Percentiles rank a stretch among this genome's conserved stretches.
These are phyloP conservation scores for Hormaphis cornu DNA, from an alignment of 1,140 invertebrate genomes.

Conservation along the genomic window DNA sequence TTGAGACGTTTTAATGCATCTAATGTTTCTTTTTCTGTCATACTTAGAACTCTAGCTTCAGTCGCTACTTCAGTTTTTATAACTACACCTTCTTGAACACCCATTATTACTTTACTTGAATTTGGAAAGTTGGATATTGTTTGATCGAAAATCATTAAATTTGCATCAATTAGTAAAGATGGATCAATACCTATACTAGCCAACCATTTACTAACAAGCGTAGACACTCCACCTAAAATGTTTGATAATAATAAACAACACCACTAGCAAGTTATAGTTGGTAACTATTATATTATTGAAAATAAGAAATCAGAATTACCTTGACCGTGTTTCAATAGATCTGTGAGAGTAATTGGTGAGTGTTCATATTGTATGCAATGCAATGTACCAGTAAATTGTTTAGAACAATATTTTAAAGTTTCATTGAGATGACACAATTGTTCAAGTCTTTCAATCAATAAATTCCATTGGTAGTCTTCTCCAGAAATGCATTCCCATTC, in stretches of 20 bases:
- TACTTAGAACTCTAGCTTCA: slow-evolving; percentile 36
- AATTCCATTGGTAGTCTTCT: slow-evolving; percentile 74
- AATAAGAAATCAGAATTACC: neutral
- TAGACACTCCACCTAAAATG: slow-evolving; percentile 58
- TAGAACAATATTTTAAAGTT: slow-evolving; percentile 21
- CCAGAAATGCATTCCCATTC: slow-evolving; percentile 76
- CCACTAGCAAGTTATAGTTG: no score
- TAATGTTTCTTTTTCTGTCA: slow-evolving; percentile 34
- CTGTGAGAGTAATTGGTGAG: neutral
- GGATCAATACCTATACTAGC: slow-evolving; percentile 60
- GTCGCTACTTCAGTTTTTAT: slow-evolving; percentile 35
- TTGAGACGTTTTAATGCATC: slow-evolving; percentile 49
- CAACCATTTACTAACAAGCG: slow-evolving; percentile 72
- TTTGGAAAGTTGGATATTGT: neutral
- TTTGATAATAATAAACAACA: neutral
- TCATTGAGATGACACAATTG: slow-evolving; percentile 63
- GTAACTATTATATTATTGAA: neutral
- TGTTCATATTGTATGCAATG: slow-evolving; percentile 3
- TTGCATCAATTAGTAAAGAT: slow-evolving; percentile 43
- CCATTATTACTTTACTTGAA: neutral
- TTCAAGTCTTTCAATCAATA: slow-evolving; percentile 78
- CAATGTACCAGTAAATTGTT: neutral
- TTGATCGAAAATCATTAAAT: slow-evolving; percentile 41
- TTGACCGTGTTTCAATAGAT: slow-evolving; percentile 2
- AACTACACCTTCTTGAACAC: slow-evolving; percentile 34